Evolutionary conservation across 2,797 vertebrate species (phyloP).

Genomic region (Kryptopterus vitreolus): DNA sequence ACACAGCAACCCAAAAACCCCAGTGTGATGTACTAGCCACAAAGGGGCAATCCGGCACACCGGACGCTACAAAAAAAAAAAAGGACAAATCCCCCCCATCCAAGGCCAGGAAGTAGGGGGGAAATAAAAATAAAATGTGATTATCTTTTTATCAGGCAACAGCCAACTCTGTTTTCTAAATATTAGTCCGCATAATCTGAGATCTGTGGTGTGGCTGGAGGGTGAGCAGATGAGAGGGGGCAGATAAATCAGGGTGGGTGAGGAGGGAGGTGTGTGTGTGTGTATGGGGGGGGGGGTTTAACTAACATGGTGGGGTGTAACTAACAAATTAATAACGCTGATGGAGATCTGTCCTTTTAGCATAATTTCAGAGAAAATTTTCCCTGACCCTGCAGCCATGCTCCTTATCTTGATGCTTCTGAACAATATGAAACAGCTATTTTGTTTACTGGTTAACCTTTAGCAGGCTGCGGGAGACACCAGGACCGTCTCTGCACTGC

Average conservation of each 20-base stretch:
- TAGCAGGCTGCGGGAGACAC: slow-evolving; percentile 35
- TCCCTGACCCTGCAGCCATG: slow-evolving; percentile 53
- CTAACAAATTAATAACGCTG: slow-evolving; percentile 66
- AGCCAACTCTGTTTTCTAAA: slow-evolving; percentile 59
- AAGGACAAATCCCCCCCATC: slow-evolving; percentile 59
- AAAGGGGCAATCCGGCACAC: slow-evolving; percentile 55
- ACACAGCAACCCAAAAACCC: slow-evolving; percentile 9
- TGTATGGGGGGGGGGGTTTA: slow-evolving; percentile 53
- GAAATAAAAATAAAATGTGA: slow-evolving; percentile 68
- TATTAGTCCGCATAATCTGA: slow-evolving; percentile 61
- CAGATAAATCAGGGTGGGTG: slow-evolving; percentile 58
- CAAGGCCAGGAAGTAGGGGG: slow-evolving; percentile 61
- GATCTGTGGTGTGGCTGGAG: slow-evolving; percentile 51
- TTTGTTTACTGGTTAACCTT: slow-evolving; percentile 60
- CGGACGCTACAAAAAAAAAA: slow-evolving; percentile 83
- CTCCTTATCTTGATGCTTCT: slow-evolving; percentile 63
- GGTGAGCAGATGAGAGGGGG: slow-evolving; percentile 41
- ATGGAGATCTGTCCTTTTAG: slow-evolving; percentile 64
- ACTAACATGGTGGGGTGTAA: slow-evolving; percentile 60
- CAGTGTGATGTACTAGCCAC: slow-evolving; percentile 38
- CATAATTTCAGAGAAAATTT: slow-evolving; percentile 56
- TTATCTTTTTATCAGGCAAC: slow-evolving; percentile 71
- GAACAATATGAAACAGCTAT: slow-evolving; percentile 58
- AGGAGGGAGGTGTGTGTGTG: too few species aligned
- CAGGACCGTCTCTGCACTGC: slow-evolving; percentile 31